phyloP scores from a whole-genome alignment of 2,888 invertebrate species.

The Mellilla xanthometata region DNA sequence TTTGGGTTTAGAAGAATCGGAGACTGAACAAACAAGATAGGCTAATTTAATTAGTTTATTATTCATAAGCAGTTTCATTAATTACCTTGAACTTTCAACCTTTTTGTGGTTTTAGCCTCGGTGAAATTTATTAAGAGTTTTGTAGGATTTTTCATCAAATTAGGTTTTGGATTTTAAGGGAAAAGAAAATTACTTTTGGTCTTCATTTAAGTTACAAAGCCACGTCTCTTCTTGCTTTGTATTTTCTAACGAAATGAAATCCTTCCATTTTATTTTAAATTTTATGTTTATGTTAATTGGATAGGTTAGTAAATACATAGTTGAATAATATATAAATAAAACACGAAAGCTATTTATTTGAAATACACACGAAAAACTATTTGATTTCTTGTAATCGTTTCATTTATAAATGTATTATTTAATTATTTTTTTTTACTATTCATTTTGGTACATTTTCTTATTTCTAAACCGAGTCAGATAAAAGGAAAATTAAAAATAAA shows the following conservation, averaged over 20 bases:
- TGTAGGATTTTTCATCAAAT: slow-evolving; percentile 17
- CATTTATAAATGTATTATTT: slow-evolving; percentile 2
- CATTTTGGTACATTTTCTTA: too few relatives aligned
- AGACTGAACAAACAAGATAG: slow-evolving; percentile 21
- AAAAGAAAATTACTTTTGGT: slow-evolving; percentile 8
- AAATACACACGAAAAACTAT: too few relatives aligned
- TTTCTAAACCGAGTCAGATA: too few relatives aligned
- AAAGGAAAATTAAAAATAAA: too few relatives aligned
- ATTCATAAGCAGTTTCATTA: slow-evolving; percentile 12
- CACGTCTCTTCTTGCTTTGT: slow-evolving; percentile 4
- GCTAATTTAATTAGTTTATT: slow-evolving; percentile 31
- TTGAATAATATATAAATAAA: too few relatives aligned
- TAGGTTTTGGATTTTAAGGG: slow-evolving; percentile 14
- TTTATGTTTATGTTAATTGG: background rate
- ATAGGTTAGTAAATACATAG: too few relatives aligned
- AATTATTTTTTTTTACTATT: background rate
- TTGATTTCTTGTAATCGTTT: too few relatives aligned
- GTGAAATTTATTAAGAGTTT: slow-evolving; percentile 25
- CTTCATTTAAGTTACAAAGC: slow-evolving; percentile 8
- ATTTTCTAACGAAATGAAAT: slow-evolving; percentile 1
- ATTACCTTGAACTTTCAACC: slow-evolving; percentile 25
- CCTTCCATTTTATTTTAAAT: background rate
- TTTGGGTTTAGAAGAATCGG: too few relatives aligned
- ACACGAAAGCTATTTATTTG: too few relatives aligned
- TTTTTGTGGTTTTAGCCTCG: slow-evolving; percentile 26